These are phyloP conservation scores for Ciconia maguari DNA, from an alignment of 2,113 vertebrate genomes.

Conservation along the genomic window DNA sequence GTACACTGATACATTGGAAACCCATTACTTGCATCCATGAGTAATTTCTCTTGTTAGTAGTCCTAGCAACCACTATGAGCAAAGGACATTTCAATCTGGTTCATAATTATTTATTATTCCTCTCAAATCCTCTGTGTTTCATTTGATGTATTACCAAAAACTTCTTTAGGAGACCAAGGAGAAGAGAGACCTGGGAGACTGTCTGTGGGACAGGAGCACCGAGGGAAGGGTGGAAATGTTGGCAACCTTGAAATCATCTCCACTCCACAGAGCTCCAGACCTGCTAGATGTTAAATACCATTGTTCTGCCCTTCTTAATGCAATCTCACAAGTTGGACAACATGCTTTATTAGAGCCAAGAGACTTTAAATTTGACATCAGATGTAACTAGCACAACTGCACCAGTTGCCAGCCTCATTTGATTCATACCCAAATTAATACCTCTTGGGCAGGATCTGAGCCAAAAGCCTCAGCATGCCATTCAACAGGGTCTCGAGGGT, in stretches of 20 bases:
- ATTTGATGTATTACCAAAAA: neutral
- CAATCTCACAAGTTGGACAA: neutral
- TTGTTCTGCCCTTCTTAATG: neutral
- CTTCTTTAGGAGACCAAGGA: neutral
- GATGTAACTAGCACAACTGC: constrained; percentile 1
- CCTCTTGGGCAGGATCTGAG: constrained; percentile 53
- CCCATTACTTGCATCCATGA: neutral
- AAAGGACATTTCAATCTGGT: neutral
- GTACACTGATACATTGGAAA: neutral
- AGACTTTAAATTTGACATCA: constrained; percentile 33
- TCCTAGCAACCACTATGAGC: neutral
- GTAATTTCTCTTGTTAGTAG: neutral
- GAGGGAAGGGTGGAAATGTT: neutral
- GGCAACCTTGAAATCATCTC: neutral
- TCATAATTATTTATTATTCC: neutral
- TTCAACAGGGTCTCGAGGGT: constrained; percentile 47
- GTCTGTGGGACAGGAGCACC: neutral
- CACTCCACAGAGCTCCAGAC: neutral
- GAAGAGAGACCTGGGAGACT: neutral
- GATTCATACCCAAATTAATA: constrained; percentile 54
- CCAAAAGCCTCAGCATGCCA: constrained; percentile 49
- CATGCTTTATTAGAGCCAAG: neutral
- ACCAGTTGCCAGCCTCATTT: constrained; percentile 1
- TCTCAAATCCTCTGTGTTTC: neutral
- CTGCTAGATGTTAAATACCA: neutral